Evolutionary conservation across 2,797 vertebrate species (phyloP), one percentile per base, ranked within the genome.

Genomic region (Pipistrellus pygmaeus): DNA sequence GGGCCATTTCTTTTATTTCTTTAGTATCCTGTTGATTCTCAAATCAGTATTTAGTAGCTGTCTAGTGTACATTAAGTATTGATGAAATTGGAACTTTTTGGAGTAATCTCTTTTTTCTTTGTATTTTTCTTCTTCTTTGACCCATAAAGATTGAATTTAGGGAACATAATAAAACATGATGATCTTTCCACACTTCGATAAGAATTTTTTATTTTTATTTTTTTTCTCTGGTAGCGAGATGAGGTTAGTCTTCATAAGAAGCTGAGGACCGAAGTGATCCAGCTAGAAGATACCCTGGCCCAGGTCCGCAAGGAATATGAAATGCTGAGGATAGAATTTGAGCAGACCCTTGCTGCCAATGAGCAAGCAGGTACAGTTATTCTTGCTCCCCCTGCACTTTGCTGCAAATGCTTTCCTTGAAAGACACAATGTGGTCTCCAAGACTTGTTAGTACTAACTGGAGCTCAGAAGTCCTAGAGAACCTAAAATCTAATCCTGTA

Each of bases 231-330:
- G 15, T 91, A 99, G 99, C 99, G 99, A 69, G 99, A 99, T 9
- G 99, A 99, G 89, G 99, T 99, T 86, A 98, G 99, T 76, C 98
- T 99, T 85, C 99, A 99, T 97, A 99, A 99, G 97, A 99, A 99
- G 83, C 98, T 99, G 10, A 99, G 99, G 7, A 99, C 99, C 0
- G 99, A 99, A 96, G 99, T 99, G 51, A 99, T 99, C 96, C 99
- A 99, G 98, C 98, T 99, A 41, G 99, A 99, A 97, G 99, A 99
- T 96, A 99, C 99, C 0, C 97, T 99, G 96, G 99, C 99, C 72
- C 99, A 99, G 97, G 99, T 99, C 95, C 99, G 99, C 96, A 99
- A 99, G 97, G 99, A 99, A 95, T 99, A 99, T 1, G 99, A 99
- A 97, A 99, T 99, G 99, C 93, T 99, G 97, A 98, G 99, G 95